Evolutionary conservation across 2,888 invertebrate genomes (phyloP), one percentile per base, ranked within the genome.

Genomic region (Calliphora vomitoria): DNA sequence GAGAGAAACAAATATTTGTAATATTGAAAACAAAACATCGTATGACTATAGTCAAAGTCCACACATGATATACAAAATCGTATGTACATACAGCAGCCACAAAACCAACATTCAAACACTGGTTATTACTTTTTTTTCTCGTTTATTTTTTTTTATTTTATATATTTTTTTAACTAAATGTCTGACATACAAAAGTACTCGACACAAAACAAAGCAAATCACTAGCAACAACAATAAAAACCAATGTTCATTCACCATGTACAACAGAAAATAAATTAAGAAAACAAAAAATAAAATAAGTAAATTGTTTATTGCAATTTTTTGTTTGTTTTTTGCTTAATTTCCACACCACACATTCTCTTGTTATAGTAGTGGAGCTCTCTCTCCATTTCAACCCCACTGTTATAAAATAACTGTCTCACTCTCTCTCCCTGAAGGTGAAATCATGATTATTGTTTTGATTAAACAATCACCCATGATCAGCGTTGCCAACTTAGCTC

Each of bases 21-120:
- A 64, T 72, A 58, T 72, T 55, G 41, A 71, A 85, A 80, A 75
- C 31, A 62, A 50, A 83, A 75, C 90, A 91, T 91, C 92, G 91
- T 89, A 91, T 91, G 91, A 91, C 89, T 90, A 89, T 90, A 90
- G 44, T 89, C 92, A 91, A 91, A 91, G 92, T 92, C 92, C 92
- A 90, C 38, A 78, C 87, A 25, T 41, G 89, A 90, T 89, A 90
- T 90, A 90, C 89, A 91, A 89, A 84, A 11, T 44, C 44, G 58
- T 38, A 62, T 55, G 35, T 64, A 89, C 90, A 89, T 88, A 78
- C 85, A 82, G 64, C 82, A 58, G 38, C 75, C 68, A 47, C 15
- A 71, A 20, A 76, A 38, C 44, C 38, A 58, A 74, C 44, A 53
- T 68, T 66, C 38, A 58, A 66, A 55, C 66, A 79, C 62, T 76